Conservation (phyloP, 2,888 invertebrate species). For the Pasiphila rectangulata region DNA sequence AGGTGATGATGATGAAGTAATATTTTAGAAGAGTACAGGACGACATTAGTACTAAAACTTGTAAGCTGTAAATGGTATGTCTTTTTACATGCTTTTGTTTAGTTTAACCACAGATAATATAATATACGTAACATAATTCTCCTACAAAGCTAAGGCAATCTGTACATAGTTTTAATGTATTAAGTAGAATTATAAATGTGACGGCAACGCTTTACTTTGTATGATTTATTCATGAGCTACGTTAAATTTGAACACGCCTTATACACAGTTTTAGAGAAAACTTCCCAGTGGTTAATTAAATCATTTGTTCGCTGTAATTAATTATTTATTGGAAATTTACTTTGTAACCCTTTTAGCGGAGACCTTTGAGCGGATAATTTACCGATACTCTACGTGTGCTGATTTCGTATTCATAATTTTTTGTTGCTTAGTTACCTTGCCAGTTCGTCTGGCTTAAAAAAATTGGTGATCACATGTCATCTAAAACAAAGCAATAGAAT, state of each 20-base stretch:
- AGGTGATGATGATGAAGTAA: no score
- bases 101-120: no score
- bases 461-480: no score
- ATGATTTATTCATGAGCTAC: slow-evolving; percentile 80
- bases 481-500: no score
- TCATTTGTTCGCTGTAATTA: slow-evolving; percentile 56
- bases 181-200: slow-evolving; percentile 80
- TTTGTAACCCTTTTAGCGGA: slow-evolving; percentile 7
- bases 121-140: no score
- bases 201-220: slow-evolving; percentile 71
- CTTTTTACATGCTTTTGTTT: slow-evolving; percentile 6
- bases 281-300: slow-evolving; percentile 66
- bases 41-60: no score
- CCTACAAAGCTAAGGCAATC: slow-evolving; percentile 75
- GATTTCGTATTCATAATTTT: no score
- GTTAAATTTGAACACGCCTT: slow-evolving; percentile 76
- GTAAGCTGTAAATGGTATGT: slow-evolving; percentile 5
- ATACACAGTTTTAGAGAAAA: slow-evolving; percentile 46
- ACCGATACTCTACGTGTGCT: no score
- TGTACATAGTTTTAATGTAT: slow-evolving; percentile 79
- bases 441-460: no score
- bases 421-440: no score
- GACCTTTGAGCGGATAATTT: background rate
- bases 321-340: slow-evolving; percentile 37
- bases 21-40: no score